phyloP scores from a whole-genome alignment of 1,140 invertebrate species.

The Leptonema lineaticorne region DNA sequence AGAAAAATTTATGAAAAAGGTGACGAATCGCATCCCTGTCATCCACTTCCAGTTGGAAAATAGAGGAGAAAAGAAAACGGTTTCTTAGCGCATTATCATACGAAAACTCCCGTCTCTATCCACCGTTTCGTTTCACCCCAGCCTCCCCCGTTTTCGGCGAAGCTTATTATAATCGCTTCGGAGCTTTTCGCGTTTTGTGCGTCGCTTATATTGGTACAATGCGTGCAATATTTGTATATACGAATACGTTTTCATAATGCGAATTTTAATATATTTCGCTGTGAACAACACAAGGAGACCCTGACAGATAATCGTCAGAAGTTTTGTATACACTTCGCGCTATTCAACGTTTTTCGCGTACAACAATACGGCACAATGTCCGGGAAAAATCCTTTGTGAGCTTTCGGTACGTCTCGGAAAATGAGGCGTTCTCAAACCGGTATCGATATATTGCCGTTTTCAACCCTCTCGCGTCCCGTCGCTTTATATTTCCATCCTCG shows the following conservation, averaged over 20 bases:
- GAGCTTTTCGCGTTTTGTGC: not conserved
- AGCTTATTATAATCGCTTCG: conserved; percentile 19
- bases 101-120: too few species aligned
- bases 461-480: too few species aligned
- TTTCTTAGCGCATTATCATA: conserved; percentile 15
- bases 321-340: not conserved
- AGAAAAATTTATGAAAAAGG: too few species aligned
- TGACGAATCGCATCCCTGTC: too few species aligned
- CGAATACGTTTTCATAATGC: not conserved
- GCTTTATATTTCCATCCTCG: too few species aligned
- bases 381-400: not conserved
- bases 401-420: not conserved
- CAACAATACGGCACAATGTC: not conserved
- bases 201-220: not conserved
- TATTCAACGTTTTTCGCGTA: not conserved
- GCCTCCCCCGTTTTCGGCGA: not conserved
- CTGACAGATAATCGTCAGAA: not conserved
- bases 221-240: conserved; percentile 14
- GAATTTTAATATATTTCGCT: not conserved
- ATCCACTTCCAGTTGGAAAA: too few species aligned
- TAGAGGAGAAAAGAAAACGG: not conserved
- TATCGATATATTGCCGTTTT: too few species aligned
- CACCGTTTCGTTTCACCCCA: too few species aligned
- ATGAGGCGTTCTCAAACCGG: not conserved
- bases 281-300: not conserved